Evolutionary conservation across 2,113 vertebrate genomes (phyloP).

Genomic region (Osmerus mordax): DNA sequence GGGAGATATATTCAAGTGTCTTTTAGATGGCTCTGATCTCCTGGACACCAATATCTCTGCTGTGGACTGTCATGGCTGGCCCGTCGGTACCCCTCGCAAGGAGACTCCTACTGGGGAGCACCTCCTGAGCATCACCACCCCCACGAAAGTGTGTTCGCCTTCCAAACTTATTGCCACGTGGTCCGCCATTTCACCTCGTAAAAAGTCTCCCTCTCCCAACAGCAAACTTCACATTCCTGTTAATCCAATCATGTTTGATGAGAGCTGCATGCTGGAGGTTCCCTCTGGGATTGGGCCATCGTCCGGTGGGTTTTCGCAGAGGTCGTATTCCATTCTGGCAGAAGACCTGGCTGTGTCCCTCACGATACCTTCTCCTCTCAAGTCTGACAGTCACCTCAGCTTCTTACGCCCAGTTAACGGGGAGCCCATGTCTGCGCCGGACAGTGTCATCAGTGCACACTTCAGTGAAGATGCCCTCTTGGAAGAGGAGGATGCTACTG

Average conservation of each 20-base stretch:
- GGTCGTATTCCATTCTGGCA: conserved; percentile 82
- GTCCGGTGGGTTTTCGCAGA: conserved; percentile 64
- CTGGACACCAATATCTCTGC: conserved; percentile 71
- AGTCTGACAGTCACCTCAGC: conserved; percentile 93
- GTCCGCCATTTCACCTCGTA: conserved; percentile 80
- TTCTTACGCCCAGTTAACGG: conserved; percentile 78
- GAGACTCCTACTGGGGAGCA: conserved; percentile 67
- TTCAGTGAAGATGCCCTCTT: conserved; percentile 88
- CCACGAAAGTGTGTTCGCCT: conserved; percentile 68
- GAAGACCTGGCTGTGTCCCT: conserved; percentile 95
- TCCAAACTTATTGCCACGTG: conserved; percentile 74
- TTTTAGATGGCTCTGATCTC: conserved; percentile 90
- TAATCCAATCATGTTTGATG: conserved; percentile 87
- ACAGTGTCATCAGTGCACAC: conserved; percentile 85
- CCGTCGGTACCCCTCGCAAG: conserved; percentile 82
- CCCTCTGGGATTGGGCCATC: conserved; percentile 66
- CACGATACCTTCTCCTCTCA: conserved; percentile 93
- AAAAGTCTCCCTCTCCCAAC: conserved; percentile 62
- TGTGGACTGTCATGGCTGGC: conserved; percentile 75
- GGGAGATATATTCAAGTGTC: conserved; percentile 96
- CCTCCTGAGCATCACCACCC: conserved; percentile 59
- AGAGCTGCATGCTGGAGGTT: conserved; percentile 91
- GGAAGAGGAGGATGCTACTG: conserved; percentile 88
- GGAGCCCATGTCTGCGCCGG: conserved; percentile 69
- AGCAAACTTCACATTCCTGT: conserved; percentile 68